Evolutionary conservation across 2,888 invertebrate species (phyloP).

Genomic region (Apamea anceps): DNA sequence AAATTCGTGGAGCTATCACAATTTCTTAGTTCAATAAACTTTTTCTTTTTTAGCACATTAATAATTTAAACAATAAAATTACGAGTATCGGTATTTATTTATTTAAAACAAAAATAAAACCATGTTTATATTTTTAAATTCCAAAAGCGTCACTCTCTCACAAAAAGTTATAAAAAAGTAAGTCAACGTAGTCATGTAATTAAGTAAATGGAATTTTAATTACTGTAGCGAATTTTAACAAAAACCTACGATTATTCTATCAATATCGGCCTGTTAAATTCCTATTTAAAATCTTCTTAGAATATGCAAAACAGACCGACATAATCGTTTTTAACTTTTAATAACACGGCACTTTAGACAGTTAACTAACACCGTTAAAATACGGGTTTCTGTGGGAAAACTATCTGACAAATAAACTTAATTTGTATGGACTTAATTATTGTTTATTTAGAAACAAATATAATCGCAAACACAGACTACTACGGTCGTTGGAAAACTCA

Average conservation of each 20-base stretch:
- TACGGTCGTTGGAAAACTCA: not conserved
- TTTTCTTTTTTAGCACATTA: not conserved
- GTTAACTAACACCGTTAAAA: slow-evolving; percentile 14
- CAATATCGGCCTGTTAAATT: not conserved
- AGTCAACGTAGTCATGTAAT: not conserved
- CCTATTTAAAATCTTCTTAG: not conserved
- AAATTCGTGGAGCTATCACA: not conserved
- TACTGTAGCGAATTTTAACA: not conserved
- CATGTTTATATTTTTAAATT: not conserved
- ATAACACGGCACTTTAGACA: not conserved
- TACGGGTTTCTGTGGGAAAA: slow-evolving; percentile 21
- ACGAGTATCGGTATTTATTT: not conserved
- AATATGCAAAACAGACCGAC: not conserved
- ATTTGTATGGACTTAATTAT: slow-evolving; percentile 19
- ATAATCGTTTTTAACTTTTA: slow-evolving; percentile 26
- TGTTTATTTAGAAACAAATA: slow-evolving; percentile 13
- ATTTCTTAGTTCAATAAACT: not conserved
- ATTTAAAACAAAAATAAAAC: not conserved
- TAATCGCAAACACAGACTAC: not conserved
- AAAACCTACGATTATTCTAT: not conserved
- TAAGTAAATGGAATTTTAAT: slow-evolving; percentile 31
- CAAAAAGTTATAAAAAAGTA: not conserved
- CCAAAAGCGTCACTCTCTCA: too few species aligned
- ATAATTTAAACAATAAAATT: not conserved
- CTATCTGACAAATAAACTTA: slow-evolving; percentile 4